Conservation (phyloP, 2,888 invertebrate genomes). For the Eurytoma adleriae region DNA sequence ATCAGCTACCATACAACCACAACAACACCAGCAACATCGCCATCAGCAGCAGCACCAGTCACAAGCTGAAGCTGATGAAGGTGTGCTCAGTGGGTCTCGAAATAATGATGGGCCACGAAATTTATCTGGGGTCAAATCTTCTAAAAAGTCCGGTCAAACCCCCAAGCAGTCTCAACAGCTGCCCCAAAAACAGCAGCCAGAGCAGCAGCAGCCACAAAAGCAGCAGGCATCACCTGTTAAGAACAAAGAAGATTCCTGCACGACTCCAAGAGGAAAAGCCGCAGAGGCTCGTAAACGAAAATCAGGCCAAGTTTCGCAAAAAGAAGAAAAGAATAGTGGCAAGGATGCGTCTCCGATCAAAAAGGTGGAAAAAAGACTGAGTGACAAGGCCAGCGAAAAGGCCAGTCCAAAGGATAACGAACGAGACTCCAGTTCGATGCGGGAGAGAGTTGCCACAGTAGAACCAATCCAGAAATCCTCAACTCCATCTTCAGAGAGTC, state of each 20-base stretch:
- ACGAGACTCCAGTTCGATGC: constrained; percentile 22
- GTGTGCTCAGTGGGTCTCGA: constrained; percentile 74
- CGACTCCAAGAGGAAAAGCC: constrained; percentile 64
- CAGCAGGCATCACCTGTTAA: constrained; percentile 74
- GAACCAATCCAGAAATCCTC: constrained; percentile 46
- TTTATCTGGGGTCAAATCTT: constrained; percentile 72
- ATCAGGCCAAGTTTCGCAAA: constrained; percentile 69
- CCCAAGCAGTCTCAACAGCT: constrained; percentile 68
- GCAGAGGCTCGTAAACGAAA: constrained; percentile 74
- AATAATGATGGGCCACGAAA: constrained; percentile 75
- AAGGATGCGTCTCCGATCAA: constrained; percentile 71
- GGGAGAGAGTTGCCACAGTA: constrained; percentile 49
- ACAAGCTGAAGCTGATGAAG: constrained; percentile 66
- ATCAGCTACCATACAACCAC: constrained; percentile 69
- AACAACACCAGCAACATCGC: constrained; percentile 71
- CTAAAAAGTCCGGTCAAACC: constrained; percentile 69
- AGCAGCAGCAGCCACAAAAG: constrained; percentile 61
- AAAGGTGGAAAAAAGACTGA: constrained; percentile 71
- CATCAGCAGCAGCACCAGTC: constrained; percentile 71
- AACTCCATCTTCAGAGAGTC: constrained; percentile 25
- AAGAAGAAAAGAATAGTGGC: constrained; percentile 70
- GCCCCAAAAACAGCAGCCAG: constrained; percentile 58
- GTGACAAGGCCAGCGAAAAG: constrained; percentile 58
- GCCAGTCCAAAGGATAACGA: constrained; percentile 30
- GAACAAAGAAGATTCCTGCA: constrained; percentile 72